Evolutionary conservation across 2,797 vertebrate genomes (phyloP).

Genomic region (Phrynocephalus forsythii): DNA sequence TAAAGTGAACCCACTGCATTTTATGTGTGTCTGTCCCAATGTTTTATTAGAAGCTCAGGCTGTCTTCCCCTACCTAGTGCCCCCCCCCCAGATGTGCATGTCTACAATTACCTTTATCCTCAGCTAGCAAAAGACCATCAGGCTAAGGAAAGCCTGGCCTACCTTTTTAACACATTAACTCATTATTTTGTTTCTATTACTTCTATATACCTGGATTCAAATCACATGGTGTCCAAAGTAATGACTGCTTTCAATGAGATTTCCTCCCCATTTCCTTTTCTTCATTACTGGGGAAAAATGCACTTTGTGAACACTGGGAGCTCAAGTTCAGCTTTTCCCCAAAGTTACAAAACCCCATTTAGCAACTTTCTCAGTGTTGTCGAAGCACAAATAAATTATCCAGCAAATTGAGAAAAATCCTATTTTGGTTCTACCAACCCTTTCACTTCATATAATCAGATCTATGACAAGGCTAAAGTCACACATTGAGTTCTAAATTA

Average conservation of each 20-base stretch:
- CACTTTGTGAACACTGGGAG: slow-evolving; percentile 59
- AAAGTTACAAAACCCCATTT: slow-evolving; percentile 60
- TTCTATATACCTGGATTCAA: slow-evolving; percentile 37
- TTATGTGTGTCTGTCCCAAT: slow-evolving; percentile 19
- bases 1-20: slow-evolving; percentile 17
- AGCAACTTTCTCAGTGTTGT: slow-evolving; percentile 68
- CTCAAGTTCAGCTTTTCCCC: slow-evolving; percentile 54
- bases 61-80: neutral
- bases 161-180: slow-evolving; percentile 48
- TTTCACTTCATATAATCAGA: slow-evolving; percentile 69
- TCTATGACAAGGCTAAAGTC: slow-evolving; percentile 59
- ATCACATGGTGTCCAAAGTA: slow-evolving; percentile 50
- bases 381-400: slow-evolving; percentile 61
- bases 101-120: neutral
- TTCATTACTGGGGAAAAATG: slow-evolving; percentile 63
- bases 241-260: slow-evolving; percentile 35
- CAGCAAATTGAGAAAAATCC: slow-evolving; percentile 64
- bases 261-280: slow-evolving; percentile 17
- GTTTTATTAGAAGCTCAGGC: neutral
- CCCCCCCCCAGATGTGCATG: neutral
- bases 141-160: neutral
- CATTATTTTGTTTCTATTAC: slow-evolving; percentile 46
- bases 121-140: neutral
- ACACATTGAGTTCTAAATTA: slow-evolving; percentile 62
- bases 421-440: slow-evolving; percentile 59